Conservation (phyloP, 2,888 invertebrate genomes). For the Tillus elongatus region DNA sequence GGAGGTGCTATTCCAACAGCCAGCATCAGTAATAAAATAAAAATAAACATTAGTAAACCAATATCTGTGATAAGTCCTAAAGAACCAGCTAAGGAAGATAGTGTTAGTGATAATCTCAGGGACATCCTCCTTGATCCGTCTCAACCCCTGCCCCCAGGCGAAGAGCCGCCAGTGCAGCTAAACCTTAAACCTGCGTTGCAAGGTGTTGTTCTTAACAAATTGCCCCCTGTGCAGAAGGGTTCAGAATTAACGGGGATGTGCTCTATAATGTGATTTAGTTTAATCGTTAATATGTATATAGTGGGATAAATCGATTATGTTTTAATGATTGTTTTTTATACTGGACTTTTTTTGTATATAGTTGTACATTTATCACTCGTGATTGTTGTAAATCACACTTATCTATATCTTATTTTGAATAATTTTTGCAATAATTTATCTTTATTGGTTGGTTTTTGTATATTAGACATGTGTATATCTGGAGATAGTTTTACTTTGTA, state of each 20-base stretch:
- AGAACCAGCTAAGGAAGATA: constrained; percentile 35
- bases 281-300: too few relatives aligned
- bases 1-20: constrained; percentile 27
- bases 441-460: too few relatives aligned
- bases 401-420: too few relatives aligned
- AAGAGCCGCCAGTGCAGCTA: constrained; percentile 47
- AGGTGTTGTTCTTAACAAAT: constrained; percentile 57
- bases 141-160: constrained; percentile 52
- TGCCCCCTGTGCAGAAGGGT: constrained; percentile 64
- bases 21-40: constrained; percentile 52
- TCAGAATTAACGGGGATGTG: constrained; percentile 78
- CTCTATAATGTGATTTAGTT: constrained; percentile 77
- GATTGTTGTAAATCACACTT: too few relatives aligned
- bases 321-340: too few relatives aligned
- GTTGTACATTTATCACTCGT: too few relatives aligned
- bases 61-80: constrained; percentile 39
- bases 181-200: constrained; percentile 57
- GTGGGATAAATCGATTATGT: too few relatives aligned
- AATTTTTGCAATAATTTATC: too few relatives aligned
- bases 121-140: constrained; percentile 30
- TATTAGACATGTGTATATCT: too few relatives aligned
- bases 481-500: too few relatives aligned
- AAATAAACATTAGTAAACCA: constrained; percentile 70
- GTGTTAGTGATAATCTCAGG: constrained; percentile 26
- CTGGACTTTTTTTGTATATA: too few relatives aligned